Evolutionary conservation across 2,888 invertebrate genomes (phyloP), one percentile per base, ranked within the genome.

Genomic region (Drosophila pseudotakahashii): DNA sequence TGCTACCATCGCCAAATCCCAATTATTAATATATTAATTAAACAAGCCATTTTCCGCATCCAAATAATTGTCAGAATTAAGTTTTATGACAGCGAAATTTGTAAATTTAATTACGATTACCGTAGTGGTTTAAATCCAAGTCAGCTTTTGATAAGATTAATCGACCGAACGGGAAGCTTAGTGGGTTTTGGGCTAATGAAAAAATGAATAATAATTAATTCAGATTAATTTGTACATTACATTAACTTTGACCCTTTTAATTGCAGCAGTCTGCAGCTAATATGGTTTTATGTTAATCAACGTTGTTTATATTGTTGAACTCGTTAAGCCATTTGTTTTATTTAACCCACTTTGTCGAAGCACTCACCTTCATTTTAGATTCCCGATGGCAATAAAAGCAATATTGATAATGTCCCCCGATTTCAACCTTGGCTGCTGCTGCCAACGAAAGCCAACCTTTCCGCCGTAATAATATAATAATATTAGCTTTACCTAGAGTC

Each of bases 11-110:
- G 26, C 34, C 26, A 41, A 50, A 60, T 36, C 19, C 26, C 6
- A 37, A 64, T 66, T 47, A 63, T 63, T 66, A 53, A 66, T 66
- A 9, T 5, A 63, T 66, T 19, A 32, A 47, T 63, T 53, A 47
- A 34, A n/a, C 45, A 7, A 26, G 47, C 64, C 26, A 63, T 63
- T 63, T n/a, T 26, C 23, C n/a, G 63, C 2, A 7, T 45, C 26
- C 9, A 19, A 63, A 66, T 53, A 50, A 53, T 48, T 66, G 52
- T 66, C 47, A 47, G 41, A 32, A 63, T 66, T 36, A 19, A 63
- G 41, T 36, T 41, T 14, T 47, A 47, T 63, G 53, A 14, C 30
- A 16, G 48, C 10, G 34, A 37, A 19, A 19, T 63, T 41, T 30
- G 48, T 41, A 19, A 52, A 39, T 45, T 19, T 14, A 45, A 61